A percentile compares a stretch with the other conserved stretches of the same genome.
Conservation (phyloP, 2,797 vertebrate genomes). For the Sphaeramia orbicularis region DNA sequence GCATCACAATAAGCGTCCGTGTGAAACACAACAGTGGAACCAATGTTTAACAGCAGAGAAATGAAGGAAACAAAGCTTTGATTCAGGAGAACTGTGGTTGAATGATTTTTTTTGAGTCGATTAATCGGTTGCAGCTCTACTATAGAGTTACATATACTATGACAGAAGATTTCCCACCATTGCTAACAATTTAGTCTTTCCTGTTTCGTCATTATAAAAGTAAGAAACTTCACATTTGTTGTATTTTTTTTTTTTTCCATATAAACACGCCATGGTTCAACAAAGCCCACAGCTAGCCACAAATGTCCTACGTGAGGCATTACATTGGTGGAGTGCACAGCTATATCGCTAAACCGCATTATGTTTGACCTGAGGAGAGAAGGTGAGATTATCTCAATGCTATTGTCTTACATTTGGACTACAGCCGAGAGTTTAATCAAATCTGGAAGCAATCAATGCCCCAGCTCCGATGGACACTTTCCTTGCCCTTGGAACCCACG, state of each 20-base stretch:
- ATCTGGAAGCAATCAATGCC: constrained; percentile 81
- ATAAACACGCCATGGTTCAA: not conserved
- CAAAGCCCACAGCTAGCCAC: constrained; percentile 39
- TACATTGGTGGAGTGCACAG: constrained; percentile 49
- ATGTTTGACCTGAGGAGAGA: constrained; percentile 73
- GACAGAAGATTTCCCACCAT: too few species aligned
- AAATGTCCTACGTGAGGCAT: constrained; percentile 59
- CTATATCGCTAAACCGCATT: constrained; percentile 71
- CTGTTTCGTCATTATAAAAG: not conserved
- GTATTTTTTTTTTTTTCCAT: not conserved
- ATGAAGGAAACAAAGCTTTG: too few species aligned
- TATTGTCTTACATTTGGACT: constrained; percentile 84
- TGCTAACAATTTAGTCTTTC: too few species aligned
- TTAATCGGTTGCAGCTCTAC: too few species aligned
- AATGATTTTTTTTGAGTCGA: too few species aligned
- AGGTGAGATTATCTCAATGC: constrained; percentile 79
- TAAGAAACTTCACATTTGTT: too few species aligned
- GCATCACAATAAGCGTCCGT: too few species aligned
- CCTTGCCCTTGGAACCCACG: constrained; percentile 78
- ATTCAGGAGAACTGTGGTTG: too few species aligned
- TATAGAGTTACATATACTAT: too few species aligned
- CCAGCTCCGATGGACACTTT: constrained; percentile 69
- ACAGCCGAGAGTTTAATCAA: constrained; percentile 82
- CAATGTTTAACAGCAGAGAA: too few species aligned
- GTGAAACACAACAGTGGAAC: too few species aligned